Conservation (phyloP, 2,888 invertebrate genomes). For the Bellardia pandia region DNA sequence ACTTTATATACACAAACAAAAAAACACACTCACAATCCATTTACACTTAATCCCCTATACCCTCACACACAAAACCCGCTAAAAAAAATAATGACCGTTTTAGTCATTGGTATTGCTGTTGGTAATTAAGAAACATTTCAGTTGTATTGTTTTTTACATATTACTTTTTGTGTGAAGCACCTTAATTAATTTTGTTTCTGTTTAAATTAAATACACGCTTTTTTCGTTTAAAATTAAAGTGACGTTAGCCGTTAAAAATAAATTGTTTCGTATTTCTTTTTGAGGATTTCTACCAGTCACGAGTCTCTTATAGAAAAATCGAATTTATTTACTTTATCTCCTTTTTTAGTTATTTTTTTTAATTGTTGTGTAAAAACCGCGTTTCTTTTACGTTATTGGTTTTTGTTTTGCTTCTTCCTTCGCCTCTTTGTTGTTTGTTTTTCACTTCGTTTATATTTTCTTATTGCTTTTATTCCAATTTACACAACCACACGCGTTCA, state of each 20-base stretch:
- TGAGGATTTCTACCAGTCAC: neutral
- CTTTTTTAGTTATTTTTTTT: slow-evolving; percentile 30
- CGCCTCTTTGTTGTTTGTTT: slow-evolving; percentile 31
- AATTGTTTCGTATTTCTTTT: slow-evolving; percentile 29
- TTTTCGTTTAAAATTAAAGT: slow-evolving; percentile 40
- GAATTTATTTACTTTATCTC: slow-evolving; percentile 50
- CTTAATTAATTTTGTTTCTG: slow-evolving; percentile 38
- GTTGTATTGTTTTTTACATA: slow-evolving; percentile 13
- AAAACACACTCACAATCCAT: slow-evolving; percentile 23
- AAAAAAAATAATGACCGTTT: slow-evolving; percentile 31
- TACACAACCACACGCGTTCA: slow-evolving; percentile 63
- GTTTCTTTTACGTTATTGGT: slow-evolving; percentile 59
- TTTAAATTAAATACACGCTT: slow-evolving; percentile 47
- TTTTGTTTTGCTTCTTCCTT: slow-evolving; percentile 64
- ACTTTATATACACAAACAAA: slow-evolving; percentile 32
- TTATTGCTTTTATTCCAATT: neutral
- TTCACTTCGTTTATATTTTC: neutral
- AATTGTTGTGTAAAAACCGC: slow-evolving; percentile 58
- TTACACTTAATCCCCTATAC: slow-evolving; percentile 15
- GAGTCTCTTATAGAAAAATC: slow-evolving; percentile 23
- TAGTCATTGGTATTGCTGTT: slow-evolving; percentile 32
- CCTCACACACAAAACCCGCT: slow-evolving; percentile 2
- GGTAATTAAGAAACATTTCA: slow-evolving; percentile 54
- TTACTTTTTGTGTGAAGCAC: slow-evolving; percentile 23
- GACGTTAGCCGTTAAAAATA: slow-evolving; percentile 58